Conservation (phyloP, 2,888 invertebrate species). For the Conus canariensis region DNA sequence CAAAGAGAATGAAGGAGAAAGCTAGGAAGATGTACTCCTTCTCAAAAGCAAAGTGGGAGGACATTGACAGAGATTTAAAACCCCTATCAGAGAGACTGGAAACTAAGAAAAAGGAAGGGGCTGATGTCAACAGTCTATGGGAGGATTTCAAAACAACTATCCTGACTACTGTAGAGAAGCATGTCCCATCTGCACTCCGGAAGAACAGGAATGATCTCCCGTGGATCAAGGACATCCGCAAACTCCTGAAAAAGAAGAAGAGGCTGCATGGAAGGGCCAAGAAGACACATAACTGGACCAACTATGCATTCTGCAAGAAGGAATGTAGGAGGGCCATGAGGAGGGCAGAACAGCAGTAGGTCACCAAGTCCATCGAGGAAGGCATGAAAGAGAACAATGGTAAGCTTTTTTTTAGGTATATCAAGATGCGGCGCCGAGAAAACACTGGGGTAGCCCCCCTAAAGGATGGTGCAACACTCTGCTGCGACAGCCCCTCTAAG, state of each 20-base stretch:
- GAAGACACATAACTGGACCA: neutral
- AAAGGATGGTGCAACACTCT: neutral
- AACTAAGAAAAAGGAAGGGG: no score
- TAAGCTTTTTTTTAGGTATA: neutral
- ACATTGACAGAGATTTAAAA: no score
- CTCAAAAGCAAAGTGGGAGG: no score
- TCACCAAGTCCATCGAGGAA: neutral
- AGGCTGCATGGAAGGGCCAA: neutral
- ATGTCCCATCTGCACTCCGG: constrained; percentile 4
- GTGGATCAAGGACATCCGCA: constrained; percentile 9
- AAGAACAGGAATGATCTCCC: constrained; percentile 15
- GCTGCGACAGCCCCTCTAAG: neutral
- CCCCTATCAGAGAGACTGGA: no score
- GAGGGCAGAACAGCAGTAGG: neutral
- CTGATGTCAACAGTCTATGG: no score
- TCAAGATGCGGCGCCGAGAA: neutral
- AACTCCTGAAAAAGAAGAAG: neutral
- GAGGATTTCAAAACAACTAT: no score
- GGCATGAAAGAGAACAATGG: neutral
- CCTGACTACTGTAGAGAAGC: neutral
- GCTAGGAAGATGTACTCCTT: neutral
- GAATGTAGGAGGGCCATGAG: constrained; percentile 14
- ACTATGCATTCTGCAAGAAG: neutral
- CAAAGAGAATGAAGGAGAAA: neutral
- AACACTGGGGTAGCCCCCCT: neutral